Conservation (phyloP, 2,113 vertebrate species). For the Vicugna pacos region DNA sequence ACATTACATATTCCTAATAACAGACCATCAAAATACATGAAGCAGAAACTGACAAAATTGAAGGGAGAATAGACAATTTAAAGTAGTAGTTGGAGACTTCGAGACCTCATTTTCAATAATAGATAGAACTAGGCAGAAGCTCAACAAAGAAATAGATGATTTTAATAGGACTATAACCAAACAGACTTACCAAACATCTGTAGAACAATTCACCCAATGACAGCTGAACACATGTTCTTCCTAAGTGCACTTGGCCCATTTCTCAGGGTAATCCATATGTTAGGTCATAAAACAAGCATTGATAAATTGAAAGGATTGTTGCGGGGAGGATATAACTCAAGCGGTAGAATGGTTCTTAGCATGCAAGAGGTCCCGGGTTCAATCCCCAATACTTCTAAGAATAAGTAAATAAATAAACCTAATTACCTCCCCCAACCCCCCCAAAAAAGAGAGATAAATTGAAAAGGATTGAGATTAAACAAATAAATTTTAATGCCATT, state of each 20-base stretch:
- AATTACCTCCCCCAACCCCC: no score
- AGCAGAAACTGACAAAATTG: background rate
- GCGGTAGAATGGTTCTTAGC: no score
- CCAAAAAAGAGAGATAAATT: background rate
- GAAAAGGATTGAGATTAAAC: background rate
- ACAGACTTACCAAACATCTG: background rate
- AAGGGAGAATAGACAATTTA: background rate
- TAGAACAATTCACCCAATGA: background rate
- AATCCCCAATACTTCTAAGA: no score
- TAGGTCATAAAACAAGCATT: no score
- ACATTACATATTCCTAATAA: background rate
- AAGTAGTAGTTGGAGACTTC: background rate
- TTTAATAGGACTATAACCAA: background rate
- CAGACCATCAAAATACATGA: no score
- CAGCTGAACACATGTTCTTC: background rate
- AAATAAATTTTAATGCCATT: background rate
- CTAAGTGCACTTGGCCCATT: background rate
- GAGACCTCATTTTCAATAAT: background rate
- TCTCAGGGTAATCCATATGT: background rate
- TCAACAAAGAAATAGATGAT: background rate
- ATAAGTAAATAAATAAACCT: no score
- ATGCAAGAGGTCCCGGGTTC: no score
- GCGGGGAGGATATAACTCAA: no score
- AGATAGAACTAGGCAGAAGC: background rate
- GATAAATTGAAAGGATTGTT: no score